A percentile compares a stretch with the other conserved stretches of the same genome.
Conservation (phyloP, 1,140 invertebrate species). For the Drosophila bipectinata region DNA sequence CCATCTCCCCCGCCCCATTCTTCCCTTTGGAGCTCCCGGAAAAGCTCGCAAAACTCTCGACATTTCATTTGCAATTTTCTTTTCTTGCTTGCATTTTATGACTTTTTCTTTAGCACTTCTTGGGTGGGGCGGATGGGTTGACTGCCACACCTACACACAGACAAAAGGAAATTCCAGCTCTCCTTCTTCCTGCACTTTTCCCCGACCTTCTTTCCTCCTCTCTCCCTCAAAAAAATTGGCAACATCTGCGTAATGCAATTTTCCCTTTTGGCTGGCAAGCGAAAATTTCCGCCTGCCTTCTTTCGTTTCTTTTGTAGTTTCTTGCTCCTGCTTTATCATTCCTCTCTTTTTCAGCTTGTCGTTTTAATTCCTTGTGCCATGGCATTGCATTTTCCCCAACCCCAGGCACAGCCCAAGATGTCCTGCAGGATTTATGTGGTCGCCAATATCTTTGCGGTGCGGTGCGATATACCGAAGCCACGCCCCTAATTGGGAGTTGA, state of each 20-base stretch:
- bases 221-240: constrained; percentile 49
- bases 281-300: constrained; percentile 36
- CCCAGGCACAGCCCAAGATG: constrained; percentile 19
- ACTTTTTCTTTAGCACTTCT: constrained; percentile 68
- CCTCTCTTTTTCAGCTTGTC: constrained; percentile 17
- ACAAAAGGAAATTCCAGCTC: constrained; percentile 20
- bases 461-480: constrained; percentile 27
- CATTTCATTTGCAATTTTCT: constrained; percentile 78
- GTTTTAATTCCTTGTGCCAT: constrained; percentile 55
- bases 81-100: constrained; percentile 75
- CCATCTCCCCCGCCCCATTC: constrained; percentile 1
- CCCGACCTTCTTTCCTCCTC: not conserved
- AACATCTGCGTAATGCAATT: constrained; percentile 80
- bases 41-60: constrained; percentile 56
- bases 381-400: constrained; percentile 35
- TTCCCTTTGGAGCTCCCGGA: constrained; percentile 7
- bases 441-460: constrained; percentile 41
- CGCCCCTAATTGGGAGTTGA: constrained; percentile 42
- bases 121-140: constrained; percentile 4
- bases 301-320: constrained; percentile 41
- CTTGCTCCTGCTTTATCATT: constrained; percentile 18
- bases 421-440: constrained; percentile 50
- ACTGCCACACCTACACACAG: constrained; percentile 32
- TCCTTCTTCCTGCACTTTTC: constrained; percentile 2
- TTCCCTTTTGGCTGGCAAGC: constrained; percentile 57